These are phyloP conservation scores for Sula dactylatra DNA, from an alignment of 2,113 vertebrate genomes.

Conservation along the genomic window DNA sequence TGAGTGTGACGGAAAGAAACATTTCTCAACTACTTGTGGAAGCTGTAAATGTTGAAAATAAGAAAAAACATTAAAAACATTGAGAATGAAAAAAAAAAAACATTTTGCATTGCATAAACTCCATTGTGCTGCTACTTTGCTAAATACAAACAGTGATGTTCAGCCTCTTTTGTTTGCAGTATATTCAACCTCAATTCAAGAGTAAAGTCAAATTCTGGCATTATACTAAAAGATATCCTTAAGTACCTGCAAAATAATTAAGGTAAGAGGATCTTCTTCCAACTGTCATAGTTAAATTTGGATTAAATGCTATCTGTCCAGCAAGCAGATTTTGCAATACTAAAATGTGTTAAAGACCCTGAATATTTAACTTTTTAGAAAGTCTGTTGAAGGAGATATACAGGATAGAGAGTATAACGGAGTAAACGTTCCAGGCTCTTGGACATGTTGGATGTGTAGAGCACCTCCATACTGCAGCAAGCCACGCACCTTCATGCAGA, in stretches of 20 bases:
- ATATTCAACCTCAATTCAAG: neutral
- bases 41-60: neutral
- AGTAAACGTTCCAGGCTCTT: neutral
- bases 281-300: neutral
- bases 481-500: neutral
- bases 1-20: neutral
- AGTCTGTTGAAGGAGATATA: neutral
- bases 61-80: constrained; percentile 7
- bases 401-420: rapidly evolving
- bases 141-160: neutral
- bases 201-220: neutral
- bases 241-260: neutral
- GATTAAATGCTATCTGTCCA: neutral
- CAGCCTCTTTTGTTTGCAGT: neutral
- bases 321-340: neutral
- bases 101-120: neutral
- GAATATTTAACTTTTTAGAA: neutral
- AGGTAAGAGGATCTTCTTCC: neutral
- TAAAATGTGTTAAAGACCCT: neutral
- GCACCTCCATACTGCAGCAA: neutral
- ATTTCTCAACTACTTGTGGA: neutral
- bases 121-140: neutral
- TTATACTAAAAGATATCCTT: neutral
- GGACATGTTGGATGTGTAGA: neutral
- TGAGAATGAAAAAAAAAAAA: neutral